These are phyloP conservation scores for Siniperca obscura DNA, from an alignment of 2,797 vertebrate species.

Conservation along the genomic window DNA sequence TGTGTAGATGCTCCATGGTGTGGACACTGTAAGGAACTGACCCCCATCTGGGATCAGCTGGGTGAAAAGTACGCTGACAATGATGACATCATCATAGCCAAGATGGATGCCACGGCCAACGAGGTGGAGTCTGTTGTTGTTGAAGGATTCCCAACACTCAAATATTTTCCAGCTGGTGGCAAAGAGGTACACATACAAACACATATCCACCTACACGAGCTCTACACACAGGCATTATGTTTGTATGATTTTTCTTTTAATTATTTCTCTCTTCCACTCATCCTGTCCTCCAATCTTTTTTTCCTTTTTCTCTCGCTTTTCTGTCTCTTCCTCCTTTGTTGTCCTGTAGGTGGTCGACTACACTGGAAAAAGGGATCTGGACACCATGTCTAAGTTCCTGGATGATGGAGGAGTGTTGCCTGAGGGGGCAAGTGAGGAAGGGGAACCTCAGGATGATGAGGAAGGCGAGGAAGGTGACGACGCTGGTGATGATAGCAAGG, in stretches of 20 bases:
- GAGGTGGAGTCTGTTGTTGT: conserved; percentile 89
- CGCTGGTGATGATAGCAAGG: conserved; percentile 45
- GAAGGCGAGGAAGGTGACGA: not conserved
- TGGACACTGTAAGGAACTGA: conserved; percentile 91
- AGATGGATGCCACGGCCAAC: conserved; percentile 91
- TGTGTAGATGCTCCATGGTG: conserved; percentile 94
- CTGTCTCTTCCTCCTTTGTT: not conserved
- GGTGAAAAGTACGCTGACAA: conserved; percentile 89
- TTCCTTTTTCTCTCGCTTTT: not conserved
- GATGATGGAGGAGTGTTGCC: conserved; percentile 89
- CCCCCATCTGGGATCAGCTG: conserved; percentile 90
- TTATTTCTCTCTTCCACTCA: not conserved
- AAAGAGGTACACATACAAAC: conserved; percentile 81
- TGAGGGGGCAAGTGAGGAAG: conserved; percentile 54
- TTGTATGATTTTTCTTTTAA: not conserved
- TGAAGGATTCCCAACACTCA: conserved; percentile 88
- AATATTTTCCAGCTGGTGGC: conserved; percentile 90
- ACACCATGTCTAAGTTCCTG: conserved; percentile 91
- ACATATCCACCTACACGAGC: not conserved
- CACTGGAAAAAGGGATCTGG: conserved; percentile 85
- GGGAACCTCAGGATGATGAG: conserved; percentile 37
- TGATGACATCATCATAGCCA: conserved; percentile 89
- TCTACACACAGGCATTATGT: not conserved
- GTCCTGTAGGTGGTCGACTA: conserved; percentile 86
- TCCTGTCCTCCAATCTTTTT: not conserved